Conservation (phyloP, 2,797 vertebrate species). For the Bryconaethiops microstoma region DNA sequence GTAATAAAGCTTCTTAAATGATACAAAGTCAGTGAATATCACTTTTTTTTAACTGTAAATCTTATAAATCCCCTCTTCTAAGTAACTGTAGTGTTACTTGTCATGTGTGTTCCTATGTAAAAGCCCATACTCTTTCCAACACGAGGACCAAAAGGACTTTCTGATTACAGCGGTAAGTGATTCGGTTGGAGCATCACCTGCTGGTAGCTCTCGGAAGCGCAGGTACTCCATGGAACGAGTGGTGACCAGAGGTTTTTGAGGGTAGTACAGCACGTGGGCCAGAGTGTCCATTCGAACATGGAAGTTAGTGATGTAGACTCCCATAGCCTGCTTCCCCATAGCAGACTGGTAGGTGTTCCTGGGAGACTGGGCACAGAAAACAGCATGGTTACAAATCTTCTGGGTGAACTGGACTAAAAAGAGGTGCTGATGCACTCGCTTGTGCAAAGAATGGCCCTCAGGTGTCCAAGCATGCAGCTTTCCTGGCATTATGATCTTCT, state of each 20-base stretch:
- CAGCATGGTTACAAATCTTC: background rate
- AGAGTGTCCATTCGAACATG: slow-evolving; percentile 98
- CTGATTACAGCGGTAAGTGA: too few species aligned
- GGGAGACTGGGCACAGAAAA: slow-evolving; percentile 82
- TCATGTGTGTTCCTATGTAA: too few species aligned
- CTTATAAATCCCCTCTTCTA: too few species aligned
- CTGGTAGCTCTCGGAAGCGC: slow-evolving; percentile 94
- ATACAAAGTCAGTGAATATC: too few species aligned
- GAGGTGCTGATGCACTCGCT: too few species aligned
- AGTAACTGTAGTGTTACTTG: too few species aligned
- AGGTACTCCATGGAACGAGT: slow-evolving; percentile 98
- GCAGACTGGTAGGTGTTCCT: slow-evolving; percentile 99
- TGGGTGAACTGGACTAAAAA: background rate
- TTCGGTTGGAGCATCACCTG: slow-evolving; percentile 75
- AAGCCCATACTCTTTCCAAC: too few species aligned
- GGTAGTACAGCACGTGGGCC: slow-evolving; percentile 97
- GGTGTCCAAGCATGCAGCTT: too few species aligned
- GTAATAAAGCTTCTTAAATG: too few species aligned
- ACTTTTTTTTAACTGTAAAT: too few species aligned
- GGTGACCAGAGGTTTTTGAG: slow-evolving; percentile 97
- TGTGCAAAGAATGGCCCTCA: too few species aligned
- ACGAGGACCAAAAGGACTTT: too few species aligned
- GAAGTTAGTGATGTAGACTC: slow-evolving; percentile 99
- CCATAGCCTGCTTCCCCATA: slow-evolving; percentile 99
- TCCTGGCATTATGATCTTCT: background rate